phyloP scores from a whole-genome alignment of 2,888 invertebrate genomes.

The Noctua janthe region DNA sequence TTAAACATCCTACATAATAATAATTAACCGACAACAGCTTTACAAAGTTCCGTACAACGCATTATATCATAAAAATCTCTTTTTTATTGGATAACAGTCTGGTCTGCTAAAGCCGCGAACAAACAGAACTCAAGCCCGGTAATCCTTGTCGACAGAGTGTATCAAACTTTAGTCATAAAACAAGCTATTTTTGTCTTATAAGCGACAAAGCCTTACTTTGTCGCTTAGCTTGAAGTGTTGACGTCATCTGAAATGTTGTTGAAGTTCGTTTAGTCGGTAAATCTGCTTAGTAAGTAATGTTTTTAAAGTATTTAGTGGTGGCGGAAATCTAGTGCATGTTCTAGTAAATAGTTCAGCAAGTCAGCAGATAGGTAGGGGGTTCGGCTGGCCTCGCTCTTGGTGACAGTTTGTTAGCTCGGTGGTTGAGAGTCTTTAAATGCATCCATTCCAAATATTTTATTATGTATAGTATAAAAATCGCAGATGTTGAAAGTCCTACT shows the following conservation, averaged over 20 bases:
- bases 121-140: constrained; percentile 54
- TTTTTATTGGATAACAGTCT: constrained; percentile 62
- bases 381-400: background rate
- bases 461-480: background rate
- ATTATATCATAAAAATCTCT: constrained; percentile 34
- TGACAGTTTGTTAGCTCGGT: background rate
- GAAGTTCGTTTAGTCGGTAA: constrained; percentile 14
- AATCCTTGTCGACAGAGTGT: constrained; percentile 56
- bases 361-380: background rate
- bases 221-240: constrained; percentile 28
- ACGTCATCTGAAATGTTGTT: constrained; percentile 2
- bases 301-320: background rate
- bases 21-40: constrained; percentile 36
- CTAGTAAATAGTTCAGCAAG: background rate
- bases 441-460: background rate
- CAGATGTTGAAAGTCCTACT: no score
- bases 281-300: constrained; percentile 18
- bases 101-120: constrained; percentile 31
- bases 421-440: background rate
- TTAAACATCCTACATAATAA: constrained; percentile 8
- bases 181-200: constrained; percentile 61
- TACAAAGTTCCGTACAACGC: constrained; percentile 40
- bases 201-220: constrained; percentile 21
- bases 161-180: constrained; percentile 55
- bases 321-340: background rate